phyloP scores from a whole-genome alignment of 1,140 invertebrate genomes.

The Drosophila cardini region DNA sequence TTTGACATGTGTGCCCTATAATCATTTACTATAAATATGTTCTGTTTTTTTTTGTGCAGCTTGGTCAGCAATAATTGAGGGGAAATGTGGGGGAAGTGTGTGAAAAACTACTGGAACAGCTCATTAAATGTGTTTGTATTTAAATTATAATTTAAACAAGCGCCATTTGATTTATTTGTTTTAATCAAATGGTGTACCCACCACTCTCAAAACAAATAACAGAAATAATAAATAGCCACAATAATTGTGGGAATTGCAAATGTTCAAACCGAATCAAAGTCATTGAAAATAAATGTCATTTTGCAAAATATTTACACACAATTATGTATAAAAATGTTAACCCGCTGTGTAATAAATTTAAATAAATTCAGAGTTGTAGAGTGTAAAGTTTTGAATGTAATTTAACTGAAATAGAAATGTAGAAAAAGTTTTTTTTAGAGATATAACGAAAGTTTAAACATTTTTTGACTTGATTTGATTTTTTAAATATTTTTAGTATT shows the following conservation, averaged over 20 bases:
- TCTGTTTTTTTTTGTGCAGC: background rate
- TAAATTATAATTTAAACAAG: slow-evolving; percentile 36
- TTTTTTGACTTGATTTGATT: no score
- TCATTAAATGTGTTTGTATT: slow-evolving; percentile 46
- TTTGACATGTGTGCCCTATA: slow-evolving; percentile 53
- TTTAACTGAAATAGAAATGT: no score
- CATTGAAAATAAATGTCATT: background rate
- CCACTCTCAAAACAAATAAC: slow-evolving; percentile 16
- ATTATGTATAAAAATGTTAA: background rate
- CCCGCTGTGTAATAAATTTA: background rate
- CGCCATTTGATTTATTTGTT: slow-evolving; percentile 38
- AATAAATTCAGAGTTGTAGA: background rate
- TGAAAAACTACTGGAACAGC: slow-evolving; percentile 34
- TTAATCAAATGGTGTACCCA: slow-evolving; percentile 33
- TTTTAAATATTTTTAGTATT: no score
- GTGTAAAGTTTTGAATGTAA: no score
- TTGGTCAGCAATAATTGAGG: slow-evolving; percentile 16
- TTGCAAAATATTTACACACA: slow-evolving; percentile 23
- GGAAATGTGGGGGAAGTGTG: background rate
- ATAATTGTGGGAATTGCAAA: background rate
- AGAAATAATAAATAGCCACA: slow-evolving; percentile 3
- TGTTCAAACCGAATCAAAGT: background rate
- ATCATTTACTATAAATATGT: slow-evolving; percentile 56
- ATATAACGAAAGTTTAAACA: no score
- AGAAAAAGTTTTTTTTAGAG: no score